phyloP scores from a whole-genome alignment of 2,113 vertebrate species.

The Gavialis gangeticus region DNA sequence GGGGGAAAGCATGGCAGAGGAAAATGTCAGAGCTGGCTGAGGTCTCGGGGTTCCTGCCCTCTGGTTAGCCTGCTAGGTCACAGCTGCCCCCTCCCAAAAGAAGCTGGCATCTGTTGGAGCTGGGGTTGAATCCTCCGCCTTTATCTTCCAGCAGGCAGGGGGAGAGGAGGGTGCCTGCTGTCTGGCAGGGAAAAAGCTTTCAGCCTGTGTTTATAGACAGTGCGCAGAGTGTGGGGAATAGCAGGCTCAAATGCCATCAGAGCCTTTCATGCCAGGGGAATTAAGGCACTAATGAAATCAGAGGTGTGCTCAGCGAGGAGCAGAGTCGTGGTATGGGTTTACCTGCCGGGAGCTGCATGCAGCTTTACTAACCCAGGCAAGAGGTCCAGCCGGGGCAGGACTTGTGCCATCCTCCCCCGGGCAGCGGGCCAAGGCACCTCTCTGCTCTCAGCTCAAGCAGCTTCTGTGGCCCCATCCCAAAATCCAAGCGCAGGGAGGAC shows the following conservation, averaged over 20 bases:
- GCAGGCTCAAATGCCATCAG: neutral
- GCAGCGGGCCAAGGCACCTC: neutral
- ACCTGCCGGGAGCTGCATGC: neutral
- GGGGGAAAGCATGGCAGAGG: neutral
- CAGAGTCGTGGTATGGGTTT: neutral
- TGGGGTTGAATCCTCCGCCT: neutral
- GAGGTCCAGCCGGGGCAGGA: neutral
- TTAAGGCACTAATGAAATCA: neutral
- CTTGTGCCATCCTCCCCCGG: neutral
- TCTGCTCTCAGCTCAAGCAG: neutral
- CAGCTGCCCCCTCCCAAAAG: fast-evolving
- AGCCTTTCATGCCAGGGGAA: conserved; percentile 10
- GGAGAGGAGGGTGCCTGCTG: neutral
- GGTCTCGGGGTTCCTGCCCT: no score
- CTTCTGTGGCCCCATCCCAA: fast-evolving
- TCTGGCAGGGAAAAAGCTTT: neutral
- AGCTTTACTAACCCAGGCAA: neutral
- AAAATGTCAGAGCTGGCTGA: no score
- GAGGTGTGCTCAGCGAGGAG: neutral
- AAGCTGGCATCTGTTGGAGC: neutral
- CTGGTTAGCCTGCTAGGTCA: neutral
- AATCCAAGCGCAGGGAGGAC: neutral
- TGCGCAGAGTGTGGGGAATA: neutral
- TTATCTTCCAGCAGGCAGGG: neutral
- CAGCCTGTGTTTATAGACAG: neutral